These are phyloP conservation scores for Silvanus unidentatus DNA, from an alignment of 2,888 invertebrate species.

Conservation along the genomic window DNA sequence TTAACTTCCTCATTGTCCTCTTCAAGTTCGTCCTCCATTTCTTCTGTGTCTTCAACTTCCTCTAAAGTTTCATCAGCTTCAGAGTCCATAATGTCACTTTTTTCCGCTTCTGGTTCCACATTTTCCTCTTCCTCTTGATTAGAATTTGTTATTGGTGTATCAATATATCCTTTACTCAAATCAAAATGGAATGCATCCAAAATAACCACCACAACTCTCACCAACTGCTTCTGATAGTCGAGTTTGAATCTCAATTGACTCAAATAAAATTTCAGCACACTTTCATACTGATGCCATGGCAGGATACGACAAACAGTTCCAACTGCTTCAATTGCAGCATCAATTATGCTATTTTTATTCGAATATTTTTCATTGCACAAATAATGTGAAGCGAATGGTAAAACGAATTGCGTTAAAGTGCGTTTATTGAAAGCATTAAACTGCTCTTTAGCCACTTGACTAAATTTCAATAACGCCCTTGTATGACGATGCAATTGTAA, in stretches of 20 bases:
- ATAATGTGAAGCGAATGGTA: slow-evolving; percentile 78
- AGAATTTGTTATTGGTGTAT: slow-evolving; percentile 12
- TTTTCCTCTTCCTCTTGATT: slow-evolving; percentile 21
- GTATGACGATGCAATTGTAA: slow-evolving; percentile 80
- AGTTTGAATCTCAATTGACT: slow-evolving; percentile 63
- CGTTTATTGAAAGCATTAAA: slow-evolving; percentile 58
- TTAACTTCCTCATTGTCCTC: slow-evolving; percentile 37
- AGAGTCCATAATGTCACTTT: slow-evolving; percentile 21
- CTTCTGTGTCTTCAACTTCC: slow-evolving; percentile 30
- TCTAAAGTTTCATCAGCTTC: slow-evolving; percentile 22
- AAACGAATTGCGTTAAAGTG: slow-evolving; percentile 75
- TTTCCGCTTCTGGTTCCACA: slow-evolving; percentile 18
- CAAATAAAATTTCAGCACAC: slow-evolving; percentile 74
- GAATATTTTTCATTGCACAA: slow-evolving; percentile 70
- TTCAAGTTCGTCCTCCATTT: slow-evolving; percentile 33
- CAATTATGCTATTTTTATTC: slow-evolving; percentile 73
- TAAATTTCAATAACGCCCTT: slow-evolving; percentile 73
- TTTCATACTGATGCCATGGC: slow-evolving; percentile 87
- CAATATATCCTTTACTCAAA: slow-evolving; percentile 56
- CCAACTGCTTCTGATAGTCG: slow-evolving; percentile 78
- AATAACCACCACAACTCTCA: slow-evolving; percentile 69
- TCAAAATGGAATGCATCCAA: slow-evolving; percentile 92
- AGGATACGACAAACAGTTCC: slow-evolving; percentile 69
- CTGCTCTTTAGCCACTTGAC: slow-evolving; percentile 58
- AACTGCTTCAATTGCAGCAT: slow-evolving; percentile 77